These are phyloP conservation scores for Morpho deidamia DNA, from an alignment of 2,888 invertebrate species.

Conservation along the genomic window DNA sequence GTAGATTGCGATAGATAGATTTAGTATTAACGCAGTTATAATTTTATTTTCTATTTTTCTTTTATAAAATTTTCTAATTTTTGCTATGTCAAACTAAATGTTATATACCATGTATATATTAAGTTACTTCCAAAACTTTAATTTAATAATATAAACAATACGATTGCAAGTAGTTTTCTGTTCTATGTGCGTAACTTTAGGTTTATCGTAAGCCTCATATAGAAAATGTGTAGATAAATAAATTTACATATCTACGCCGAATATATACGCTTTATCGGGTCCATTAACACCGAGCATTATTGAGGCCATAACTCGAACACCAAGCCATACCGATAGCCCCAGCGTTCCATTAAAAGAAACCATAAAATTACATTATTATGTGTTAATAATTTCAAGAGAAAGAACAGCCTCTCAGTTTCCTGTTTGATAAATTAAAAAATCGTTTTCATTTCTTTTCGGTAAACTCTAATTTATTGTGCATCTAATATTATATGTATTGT, in stretches of 20 bases:
- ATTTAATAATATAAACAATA: not conserved
- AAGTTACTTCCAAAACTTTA: not conserved
- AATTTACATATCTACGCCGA: not conserved
- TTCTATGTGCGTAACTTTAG: slow-evolving; percentile 11
- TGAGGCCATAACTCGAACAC: slow-evolving; percentile 58
- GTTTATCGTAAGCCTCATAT: too few relatives aligned
- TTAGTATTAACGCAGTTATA: too few relatives aligned
- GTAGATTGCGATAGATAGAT: too few relatives aligned
- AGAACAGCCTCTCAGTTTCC: slow-evolving; percentile 45
- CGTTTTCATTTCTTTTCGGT: slow-evolving; percentile 38
- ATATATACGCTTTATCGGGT: slow-evolving; percentile 34
- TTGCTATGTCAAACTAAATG: too few relatives aligned
- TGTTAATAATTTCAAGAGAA: slow-evolving; percentile 74
- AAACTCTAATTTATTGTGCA: slow-evolving; percentile 38
- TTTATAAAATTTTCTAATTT: too few relatives aligned
- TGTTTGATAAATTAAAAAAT: slow-evolving; percentile 57
- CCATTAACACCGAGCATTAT: slow-evolving; percentile 71
- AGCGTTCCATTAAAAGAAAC: slow-evolving; percentile 71
- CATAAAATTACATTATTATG: slow-evolving; percentile 77
- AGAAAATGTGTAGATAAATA: slow-evolving; percentile 7
- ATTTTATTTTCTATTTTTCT: too few relatives aligned
- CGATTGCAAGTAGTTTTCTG: slow-evolving; percentile 16
- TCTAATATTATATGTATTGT: slow-evolving; percentile 8
- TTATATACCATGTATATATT: too few relatives aligned
- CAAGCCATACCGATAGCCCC: slow-evolving; percentile 58